A percentile compares a stretch with the other conserved stretches of the same genome.
phyloP scores from a whole-genome alignment of 2,797 vertebrate genomes.

The Peromyscus attwateri region DNA sequence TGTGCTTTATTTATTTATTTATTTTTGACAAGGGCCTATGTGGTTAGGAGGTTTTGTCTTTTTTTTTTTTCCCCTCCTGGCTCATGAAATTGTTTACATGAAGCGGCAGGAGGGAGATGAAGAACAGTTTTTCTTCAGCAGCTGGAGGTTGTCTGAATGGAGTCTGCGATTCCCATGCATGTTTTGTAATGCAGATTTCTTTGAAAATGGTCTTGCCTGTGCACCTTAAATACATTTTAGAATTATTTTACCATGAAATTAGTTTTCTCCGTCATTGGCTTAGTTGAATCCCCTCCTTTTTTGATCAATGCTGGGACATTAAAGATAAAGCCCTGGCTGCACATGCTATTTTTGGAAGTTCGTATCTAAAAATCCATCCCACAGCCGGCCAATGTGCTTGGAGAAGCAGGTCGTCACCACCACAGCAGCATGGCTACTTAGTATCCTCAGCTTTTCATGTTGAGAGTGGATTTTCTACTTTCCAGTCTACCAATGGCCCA shows the following conservation, averaged over 20 bases:
- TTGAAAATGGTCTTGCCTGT: conserved; percentile 88
- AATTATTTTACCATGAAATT: conserved; percentile 94
- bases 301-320: conserved; percentile 90
- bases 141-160: conserved; percentile 85
- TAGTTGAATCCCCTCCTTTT: conserved; percentile 88
- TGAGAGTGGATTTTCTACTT: conserved; percentile 69
- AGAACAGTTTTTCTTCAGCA: conserved; percentile 86
- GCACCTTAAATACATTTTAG: conserved; percentile 91
- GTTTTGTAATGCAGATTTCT: conserved; percentile 90
- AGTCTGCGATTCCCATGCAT: conserved; percentile 85
- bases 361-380: conserved; percentile 80
- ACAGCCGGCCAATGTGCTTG: conserved; percentile 47
- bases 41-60: conserved; percentile 49
- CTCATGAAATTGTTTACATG: conserved; percentile 85
- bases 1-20: conserved; percentile 9
- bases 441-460: conserved; percentile 34
- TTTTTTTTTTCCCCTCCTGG: conserved; percentile 53
- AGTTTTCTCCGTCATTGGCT: conserved; percentile 91
- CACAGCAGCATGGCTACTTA: conserved; percentile 37
- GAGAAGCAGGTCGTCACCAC: conserved; percentile 74
- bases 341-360: conserved; percentile 84
- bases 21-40: conserved; percentile 77
- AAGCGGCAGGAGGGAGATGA: conserved; percentile 80
- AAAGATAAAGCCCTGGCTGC: conserved; percentile 86
- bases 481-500: conserved; percentile 7